Evolutionary conservation across 2,113 vertebrate genomes (phyloP), one percentile per base, ranked within the genome.

Genomic region (Baryphthengus martii): DNA sequence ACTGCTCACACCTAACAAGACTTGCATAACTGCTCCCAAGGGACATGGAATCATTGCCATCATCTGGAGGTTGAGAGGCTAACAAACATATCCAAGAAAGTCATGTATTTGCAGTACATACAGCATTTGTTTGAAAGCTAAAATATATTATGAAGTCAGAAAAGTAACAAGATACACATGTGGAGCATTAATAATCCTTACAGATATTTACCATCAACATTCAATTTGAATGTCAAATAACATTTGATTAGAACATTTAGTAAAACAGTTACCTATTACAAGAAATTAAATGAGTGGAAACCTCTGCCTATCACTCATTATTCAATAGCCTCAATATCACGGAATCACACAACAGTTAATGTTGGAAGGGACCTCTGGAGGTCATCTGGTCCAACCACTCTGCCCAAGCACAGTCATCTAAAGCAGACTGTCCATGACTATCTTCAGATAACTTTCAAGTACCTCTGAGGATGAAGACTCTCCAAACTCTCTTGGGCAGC

Each of bases 191-290:
- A 85, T 20, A 88, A 79, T 58, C 7, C 55, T 83, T 61, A 29
- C 21, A 82, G 28, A 71, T 92, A 71, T 66, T 62, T 50, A 71
- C 52, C 45, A 91, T 28, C 78, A 93, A 28, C 49, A 70, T 67
- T 45, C 52, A 93, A 52, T 73, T 90, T 76, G 28, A 83, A 95
- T 61, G 67, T 35, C 74, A 89, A 91, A 50, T 49, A 91, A 37
- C 6, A 37, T 71, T 90, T 67, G 10, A 88, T 58, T 67, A 59
- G 10, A 86, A 63, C 33, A 58, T 18, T 59, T 31, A 67, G 7
- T 35, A 81, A 80, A 80, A 76, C 3, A 17, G 21, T 50, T 70
- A 58, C 40, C 5, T 53, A 33, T 18, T 75, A 71, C 26, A n/a
- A 78, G 35, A 85, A 53, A 68, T 58, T 58, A 85, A 77, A 11